Evolutionary conservation across 2,888 invertebrate genomes (phyloP).

Genomic region (Xanthostigma xanthostigma): DNA sequence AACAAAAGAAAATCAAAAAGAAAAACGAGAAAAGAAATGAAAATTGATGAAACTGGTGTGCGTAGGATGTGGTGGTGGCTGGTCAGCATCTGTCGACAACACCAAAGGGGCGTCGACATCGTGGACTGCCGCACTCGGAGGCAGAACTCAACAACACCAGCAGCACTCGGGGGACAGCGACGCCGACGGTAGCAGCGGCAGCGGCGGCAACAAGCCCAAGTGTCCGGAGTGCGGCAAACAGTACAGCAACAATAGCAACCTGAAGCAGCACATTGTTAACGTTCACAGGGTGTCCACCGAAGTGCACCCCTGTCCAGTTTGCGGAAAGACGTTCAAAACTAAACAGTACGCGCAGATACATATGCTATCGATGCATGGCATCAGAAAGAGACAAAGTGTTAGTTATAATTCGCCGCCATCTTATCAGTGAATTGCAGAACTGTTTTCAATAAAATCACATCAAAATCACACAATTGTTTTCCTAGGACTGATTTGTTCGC

Average conservation of each 20-base stretch:
- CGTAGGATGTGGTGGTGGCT: constrained; percentile 15
- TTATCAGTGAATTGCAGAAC: no score
- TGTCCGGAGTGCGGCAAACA: constrained; percentile 52
- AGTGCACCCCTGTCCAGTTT: constrained; percentile 45
- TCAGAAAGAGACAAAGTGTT: constrained; percentile 37
- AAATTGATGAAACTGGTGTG: constrained; percentile 1
- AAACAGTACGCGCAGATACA: constrained; percentile 57
- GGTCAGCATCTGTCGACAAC: constrained; percentile 17
- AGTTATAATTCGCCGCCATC: no score
- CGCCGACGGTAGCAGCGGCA: constrained; percentile 6
- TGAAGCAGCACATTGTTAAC: constrained; percentile 54
- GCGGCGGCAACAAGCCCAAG: constrained; percentile 33
- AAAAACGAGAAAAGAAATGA: not conserved
- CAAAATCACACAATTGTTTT: no score
- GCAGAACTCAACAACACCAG: constrained; percentile 5
- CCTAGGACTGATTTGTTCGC: no score
- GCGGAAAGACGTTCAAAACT: constrained; percentile 52
- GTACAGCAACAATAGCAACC: constrained; percentile 52
- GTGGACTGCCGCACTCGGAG: constrained; percentile 8
- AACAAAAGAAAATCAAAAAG: not conserved
- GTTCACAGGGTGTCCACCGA: constrained; percentile 46
- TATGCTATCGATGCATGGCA: constrained; percentile 50
- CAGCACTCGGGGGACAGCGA: constrained; percentile 8
- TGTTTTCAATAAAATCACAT: no score
- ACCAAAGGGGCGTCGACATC: constrained; percentile 17